Evolutionary conservation across 2,113 vertebrate species (phyloP).

Genomic region (Tetrax tetrax): DNA sequence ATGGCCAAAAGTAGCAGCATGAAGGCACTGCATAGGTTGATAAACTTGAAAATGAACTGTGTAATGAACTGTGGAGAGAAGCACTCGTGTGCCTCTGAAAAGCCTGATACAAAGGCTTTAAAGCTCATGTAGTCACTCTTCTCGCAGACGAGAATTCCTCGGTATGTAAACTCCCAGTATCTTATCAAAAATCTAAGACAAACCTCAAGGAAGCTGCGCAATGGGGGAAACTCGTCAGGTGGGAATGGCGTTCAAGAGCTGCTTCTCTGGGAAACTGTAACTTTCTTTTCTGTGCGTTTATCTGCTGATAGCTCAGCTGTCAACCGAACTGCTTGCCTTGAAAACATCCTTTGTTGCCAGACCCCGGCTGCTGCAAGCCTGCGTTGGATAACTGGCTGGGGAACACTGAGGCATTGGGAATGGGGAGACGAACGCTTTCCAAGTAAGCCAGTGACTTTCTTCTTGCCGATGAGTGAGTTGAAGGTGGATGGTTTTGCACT

Average conservation of each 20-base stretch:
- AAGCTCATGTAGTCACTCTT: neutral
- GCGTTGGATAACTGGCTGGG: rapidly evolving
- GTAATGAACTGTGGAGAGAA: neutral
- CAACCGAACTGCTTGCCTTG: neutral
- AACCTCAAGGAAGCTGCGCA: neutral
- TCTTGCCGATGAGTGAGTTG: rapidly evolving
- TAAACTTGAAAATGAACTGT: neutral
- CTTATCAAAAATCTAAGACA: neutral
- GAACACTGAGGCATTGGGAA: neutral
- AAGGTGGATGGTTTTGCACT: neutral
- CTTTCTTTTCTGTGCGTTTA: neutral
- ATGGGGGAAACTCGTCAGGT: neutral
- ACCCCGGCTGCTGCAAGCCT: rapidly evolving
- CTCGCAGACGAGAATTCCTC: rapidly evolving
- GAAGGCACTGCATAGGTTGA: neutral
- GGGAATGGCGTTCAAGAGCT: neutral
- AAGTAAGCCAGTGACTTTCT: neutral
- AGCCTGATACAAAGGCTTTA: neutral
- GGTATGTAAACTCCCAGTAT: neutral
- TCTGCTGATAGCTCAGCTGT: neutral
- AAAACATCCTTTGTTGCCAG: neutral
- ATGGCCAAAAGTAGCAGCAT: neutral
- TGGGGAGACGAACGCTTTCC: neutral
- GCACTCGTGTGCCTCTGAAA: neutral
- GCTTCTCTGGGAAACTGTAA: neutral